Evolutionary conservation across 2,113 vertebrate genomes (phyloP).

Genomic region (Engystomops pustulosus): DNA sequence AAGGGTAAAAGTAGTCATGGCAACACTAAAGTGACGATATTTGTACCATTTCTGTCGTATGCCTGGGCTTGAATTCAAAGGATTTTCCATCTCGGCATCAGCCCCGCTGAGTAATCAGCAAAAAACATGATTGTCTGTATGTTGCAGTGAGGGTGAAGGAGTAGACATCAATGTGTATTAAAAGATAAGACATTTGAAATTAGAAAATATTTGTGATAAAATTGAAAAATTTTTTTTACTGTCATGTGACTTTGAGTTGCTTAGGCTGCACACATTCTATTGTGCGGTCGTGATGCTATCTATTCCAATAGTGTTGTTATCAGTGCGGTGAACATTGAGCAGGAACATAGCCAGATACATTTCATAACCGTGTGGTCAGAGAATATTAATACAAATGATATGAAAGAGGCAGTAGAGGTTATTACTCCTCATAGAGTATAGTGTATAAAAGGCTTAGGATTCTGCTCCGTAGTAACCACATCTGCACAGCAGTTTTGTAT

Average conservation of each 20-base stretch:
- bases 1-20: slow-evolving; percentile 53
- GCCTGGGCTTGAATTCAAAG: background rate
- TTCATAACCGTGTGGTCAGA: background rate
- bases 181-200: background rate
- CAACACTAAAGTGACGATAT: slow-evolving; percentile 35
- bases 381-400: slow-evolving; percentile 3
- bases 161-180: background rate
- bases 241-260: background rate
- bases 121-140: background rate
- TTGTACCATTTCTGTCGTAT: slow-evolving; percentile 27
- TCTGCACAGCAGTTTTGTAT: background rate
- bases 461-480: background rate
- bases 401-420: background rate
- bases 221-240: background rate
- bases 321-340: background rate
- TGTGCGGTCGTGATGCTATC: background rate
- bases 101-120: background rate
- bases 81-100: slow-evolving; percentile 20
- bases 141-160: background rate
- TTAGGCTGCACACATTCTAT: background rate
- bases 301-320: slow-evolving; percentile 5
- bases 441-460: background rate
- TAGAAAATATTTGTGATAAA: background rate
- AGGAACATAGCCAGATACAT: background rate
- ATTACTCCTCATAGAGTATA: background rate